phyloP scores from a whole-genome alignment of 2,797 vertebrate genomes.

The Molossus molossus region DNA sequence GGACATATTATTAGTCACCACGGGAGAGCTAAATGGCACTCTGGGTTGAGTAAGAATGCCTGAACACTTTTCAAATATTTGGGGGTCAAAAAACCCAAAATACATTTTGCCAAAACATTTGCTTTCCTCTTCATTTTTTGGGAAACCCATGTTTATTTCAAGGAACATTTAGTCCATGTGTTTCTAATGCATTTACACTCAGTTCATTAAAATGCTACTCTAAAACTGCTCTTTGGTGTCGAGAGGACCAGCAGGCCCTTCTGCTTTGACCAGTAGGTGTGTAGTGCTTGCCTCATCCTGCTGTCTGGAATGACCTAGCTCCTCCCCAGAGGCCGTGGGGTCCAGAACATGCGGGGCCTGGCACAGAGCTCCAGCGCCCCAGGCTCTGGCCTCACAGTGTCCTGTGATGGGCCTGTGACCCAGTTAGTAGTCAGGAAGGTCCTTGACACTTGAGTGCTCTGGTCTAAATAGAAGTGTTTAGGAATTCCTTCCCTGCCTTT shows the following conservation, averaged over 20 bases:
- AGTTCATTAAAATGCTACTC: constrained; percentile 74
- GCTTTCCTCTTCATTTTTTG: constrained; percentile 80
- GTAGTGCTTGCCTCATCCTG: rapidly evolving
- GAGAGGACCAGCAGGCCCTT: not conserved
- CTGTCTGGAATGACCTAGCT: not conserved
- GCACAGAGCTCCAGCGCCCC: rapidly evolving
- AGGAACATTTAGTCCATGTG: constrained; percentile 80
- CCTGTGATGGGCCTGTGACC: too few species aligned
- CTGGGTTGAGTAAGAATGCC: constrained; percentile 70
- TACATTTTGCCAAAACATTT: constrained; percentile 78
- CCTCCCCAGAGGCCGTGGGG: not conserved
- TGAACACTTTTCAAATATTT: constrained; percentile 81
- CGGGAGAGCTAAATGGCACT: constrained; percentile 60
- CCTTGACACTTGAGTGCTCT: not conserved
- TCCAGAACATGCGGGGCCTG: not conserved
- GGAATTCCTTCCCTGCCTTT: not conserved
- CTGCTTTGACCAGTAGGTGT: not conserved
- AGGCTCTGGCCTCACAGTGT: not conserved
- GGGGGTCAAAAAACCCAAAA: constrained; percentile 77
- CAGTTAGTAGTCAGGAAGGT: not conserved
- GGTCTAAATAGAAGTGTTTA: not conserved
- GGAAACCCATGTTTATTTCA: constrained; percentile 81
- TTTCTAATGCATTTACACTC: constrained; percentile 77
- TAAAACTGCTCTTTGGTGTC: not conserved
- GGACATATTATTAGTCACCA: constrained; percentile 59